Base-by-base conservation (phyloP, 64 coral and sea anemone species). In the Platygyra sinensis region DNA sequence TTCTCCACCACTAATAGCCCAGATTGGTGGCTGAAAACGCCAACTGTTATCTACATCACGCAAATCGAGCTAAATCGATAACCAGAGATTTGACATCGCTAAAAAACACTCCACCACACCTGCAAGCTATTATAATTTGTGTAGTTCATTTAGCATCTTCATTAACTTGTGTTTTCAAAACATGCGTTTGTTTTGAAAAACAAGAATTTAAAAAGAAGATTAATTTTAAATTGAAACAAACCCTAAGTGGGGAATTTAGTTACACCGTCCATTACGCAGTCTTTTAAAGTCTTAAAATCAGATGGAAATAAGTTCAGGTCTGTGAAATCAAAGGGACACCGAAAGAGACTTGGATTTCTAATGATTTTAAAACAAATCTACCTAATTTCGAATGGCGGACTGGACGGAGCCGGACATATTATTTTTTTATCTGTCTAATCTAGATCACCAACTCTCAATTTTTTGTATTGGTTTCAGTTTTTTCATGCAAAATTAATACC, bases 161-260 rank as follows among this genome's bases (percentile, higher is more conserved):
- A 54, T 79, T 57, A 80, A 61, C 55, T 29, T 80, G 15, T 33
- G 27, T 80, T 80, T 80, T 61, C 52, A 80, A 80, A 80, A 80
- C 78, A 80, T 62, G 10, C n/a, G 22, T 55, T 50, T 79, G 51
- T 79, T 79, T 79, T 79, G n/a, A 79, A 83, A 63, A 65, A 83
- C 36, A 83, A 83, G 80, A 63, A 30, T n/a, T 42, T 4, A 20
- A 39, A 36, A 82, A 78, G 76, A 38, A 83, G 8, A 83, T 83
- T 42, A 83, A 64, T n/a, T 65, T 36, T 65, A 63, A 65, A 65
- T 29, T 79, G 76, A 57, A 25, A 59, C 22, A 51, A 29, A 46
- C n/a, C 76, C 24, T 49, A 77, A 50, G 33, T 76, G 22, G 31
- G 31, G 9, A 69, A 29, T 69, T 28, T 22, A 77, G 39, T 77